Percentiles rank a stretch among this genome's conserved stretches.
These are phyloP conservation scores for Lateolabrax maculatus DNA, from an alignment of 2,797 vertebrate genomes.

Conservation along the genomic window DNA sequence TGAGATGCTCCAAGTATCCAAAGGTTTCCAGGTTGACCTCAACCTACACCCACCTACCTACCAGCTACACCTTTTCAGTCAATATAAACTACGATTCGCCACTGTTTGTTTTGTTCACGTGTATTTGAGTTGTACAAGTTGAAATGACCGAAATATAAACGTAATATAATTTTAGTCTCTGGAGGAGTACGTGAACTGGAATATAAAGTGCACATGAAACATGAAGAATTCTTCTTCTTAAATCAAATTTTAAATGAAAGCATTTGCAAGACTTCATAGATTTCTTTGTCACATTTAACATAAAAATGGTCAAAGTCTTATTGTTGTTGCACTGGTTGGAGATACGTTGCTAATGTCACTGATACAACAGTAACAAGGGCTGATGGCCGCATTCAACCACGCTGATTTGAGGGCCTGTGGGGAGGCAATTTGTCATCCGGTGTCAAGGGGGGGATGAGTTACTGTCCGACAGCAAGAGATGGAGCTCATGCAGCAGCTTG, in stretches of 20 bases:
- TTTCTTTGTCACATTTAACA: not conserved
- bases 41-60: too few relatives aligned
- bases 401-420: constrained; percentile 23
- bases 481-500: constrained; percentile 21
- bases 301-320: not conserved
- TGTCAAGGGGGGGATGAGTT: constrained; percentile 46
- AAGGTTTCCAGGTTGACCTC: not conserved
- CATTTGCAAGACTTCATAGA: not conserved
- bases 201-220: not conserved
- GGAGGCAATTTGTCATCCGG: constrained; percentile 62
- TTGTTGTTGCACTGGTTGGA: not conserved
- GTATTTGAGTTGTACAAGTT: too few relatives aligned
- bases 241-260: not conserved
- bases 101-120: too few relatives aligned
- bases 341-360: not conserved
- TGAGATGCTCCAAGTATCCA: not conserved
- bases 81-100: too few relatives aligned
- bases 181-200: not conserved
- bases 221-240: not conserved
- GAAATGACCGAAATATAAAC: too few relatives aligned
- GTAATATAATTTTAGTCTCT: not conserved
- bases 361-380: not conserved
- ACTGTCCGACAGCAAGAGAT: constrained; percentile 37
- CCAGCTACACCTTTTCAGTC: too few relatives aligned
- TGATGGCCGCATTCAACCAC: not conserved